These are phyloP conservation scores for Rhorus exstirpatorius DNA, from an alignment of 2,888 invertebrate genomes.

Conservation along the genomic window DNA sequence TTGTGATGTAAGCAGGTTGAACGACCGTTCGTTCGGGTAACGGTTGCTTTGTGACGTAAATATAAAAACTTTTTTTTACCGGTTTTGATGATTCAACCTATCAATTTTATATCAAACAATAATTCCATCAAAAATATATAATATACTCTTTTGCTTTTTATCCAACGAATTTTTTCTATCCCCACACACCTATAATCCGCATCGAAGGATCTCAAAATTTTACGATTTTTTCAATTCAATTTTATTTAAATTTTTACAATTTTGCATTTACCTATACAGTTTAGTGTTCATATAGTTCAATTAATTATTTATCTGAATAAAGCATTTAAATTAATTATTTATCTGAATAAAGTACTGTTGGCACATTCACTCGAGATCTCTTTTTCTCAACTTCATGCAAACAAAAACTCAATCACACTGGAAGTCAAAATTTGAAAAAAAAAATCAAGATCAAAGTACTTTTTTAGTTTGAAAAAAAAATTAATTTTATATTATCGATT, in stretches of 20 bases:
- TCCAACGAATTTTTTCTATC: neutral
- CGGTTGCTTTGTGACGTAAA: constrained; percentile 18
- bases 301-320: too few relatives aligned
- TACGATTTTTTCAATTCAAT: neutral
- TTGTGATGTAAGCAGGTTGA: constrained; percentile 23
- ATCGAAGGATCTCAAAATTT: neutral
- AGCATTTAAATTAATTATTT: too few relatives aligned
- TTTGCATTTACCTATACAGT: too few relatives aligned
- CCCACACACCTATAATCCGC: too few relatives aligned
- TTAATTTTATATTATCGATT: too few relatives aligned
- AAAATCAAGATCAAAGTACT: too few relatives aligned
- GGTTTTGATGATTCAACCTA: neutral
- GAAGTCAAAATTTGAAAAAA: neutral
- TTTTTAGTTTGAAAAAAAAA: too few relatives aligned
- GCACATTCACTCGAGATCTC: too few relatives aligned
- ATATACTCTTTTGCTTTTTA: neutral
- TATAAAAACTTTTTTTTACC: constrained; percentile 7
- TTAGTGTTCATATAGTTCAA: too few relatives aligned
- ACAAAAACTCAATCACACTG: neutral
- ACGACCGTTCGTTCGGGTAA: constrained; percentile 32
- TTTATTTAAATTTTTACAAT: neutral
- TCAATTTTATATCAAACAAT: too few relatives aligned
- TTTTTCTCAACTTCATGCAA: neutral
- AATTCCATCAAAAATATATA: neutral
- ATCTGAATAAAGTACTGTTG: too few relatives aligned